Conservation (phyloP, 1,140 invertebrate species). For the Solen grandis region DNA sequence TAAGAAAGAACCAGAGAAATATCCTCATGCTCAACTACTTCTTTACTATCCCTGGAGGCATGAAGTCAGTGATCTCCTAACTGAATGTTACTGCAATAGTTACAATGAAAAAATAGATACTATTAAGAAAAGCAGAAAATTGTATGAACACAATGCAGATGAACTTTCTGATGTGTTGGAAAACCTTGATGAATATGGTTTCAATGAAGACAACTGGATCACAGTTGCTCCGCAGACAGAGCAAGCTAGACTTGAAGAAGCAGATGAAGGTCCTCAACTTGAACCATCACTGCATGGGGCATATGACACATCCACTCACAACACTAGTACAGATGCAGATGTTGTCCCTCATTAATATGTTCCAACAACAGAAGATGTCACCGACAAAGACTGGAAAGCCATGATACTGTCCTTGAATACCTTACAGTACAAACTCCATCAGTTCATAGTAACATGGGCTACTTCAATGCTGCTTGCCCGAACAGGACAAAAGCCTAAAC, state of each 20-base stretch:
- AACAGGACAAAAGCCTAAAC: constrained; percentile 21
- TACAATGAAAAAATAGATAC: too few relatives aligned
- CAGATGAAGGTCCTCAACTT: constrained; percentile 7
- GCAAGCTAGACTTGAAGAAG: too few relatives aligned
- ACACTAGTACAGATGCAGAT: constrained; percentile 28
- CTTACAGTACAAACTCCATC: constrained; percentile 24
- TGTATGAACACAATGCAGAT: constrained; percentile 26
- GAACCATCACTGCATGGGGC: constrained; percentile 24
- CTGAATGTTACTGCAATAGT: too few relatives aligned
- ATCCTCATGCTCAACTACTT: constrained; percentile 17
- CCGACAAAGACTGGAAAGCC: constrained; percentile 18
- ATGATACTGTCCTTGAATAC: constrained; percentile 14
- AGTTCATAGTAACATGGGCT: constrained; percentile 14
- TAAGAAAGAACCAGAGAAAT: constrained; percentile 4
- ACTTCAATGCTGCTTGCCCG: constrained; percentile 14
- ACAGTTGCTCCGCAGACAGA: constrained; percentile 18
- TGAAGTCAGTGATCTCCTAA: too few relatives aligned
- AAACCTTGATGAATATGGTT: constrained; percentile 13
- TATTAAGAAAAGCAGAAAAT: too few relatives aligned
- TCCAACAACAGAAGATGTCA: constrained; percentile 30
- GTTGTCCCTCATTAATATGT: constrained; percentile 22
- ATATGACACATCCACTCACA: constrained; percentile 25
- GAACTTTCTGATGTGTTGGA: constrained; percentile 21
- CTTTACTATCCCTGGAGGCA: too few relatives aligned
- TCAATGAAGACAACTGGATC: constrained; percentile 9